These are phyloP conservation scores for Myrmecophaga tridactyla DNA, from an alignment of 2,113 vertebrate genomes.

Conservation along the genomic window DNA sequence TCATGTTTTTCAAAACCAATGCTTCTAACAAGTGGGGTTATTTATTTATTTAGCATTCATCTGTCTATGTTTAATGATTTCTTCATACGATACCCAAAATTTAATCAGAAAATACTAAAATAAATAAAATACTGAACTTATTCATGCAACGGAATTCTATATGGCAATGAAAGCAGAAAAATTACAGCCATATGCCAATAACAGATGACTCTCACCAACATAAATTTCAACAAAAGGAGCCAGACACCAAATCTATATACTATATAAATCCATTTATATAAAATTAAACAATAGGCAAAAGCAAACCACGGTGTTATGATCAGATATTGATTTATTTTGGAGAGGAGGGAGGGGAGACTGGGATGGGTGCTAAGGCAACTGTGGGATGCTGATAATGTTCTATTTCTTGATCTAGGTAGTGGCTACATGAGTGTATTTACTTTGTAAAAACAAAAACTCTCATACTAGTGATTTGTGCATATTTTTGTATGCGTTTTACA, in stretches of 20 bases:
- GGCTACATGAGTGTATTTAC: not conserved
- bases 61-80: not conserved
- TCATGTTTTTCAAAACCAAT: not conserved
- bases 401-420: too few relatives aligned
- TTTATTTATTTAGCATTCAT: not conserved
- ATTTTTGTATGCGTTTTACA: not conserved
- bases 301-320: not conserved
- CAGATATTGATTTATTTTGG: not conserved
- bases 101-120: constrained; percentile 21
- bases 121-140: not conserved
- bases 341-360: not conserved
- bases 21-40: not conserved
- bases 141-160: not conserved
- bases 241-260: not conserved
- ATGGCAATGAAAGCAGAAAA: not conserved
- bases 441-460: constrained; percentile 4
- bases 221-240: not conserved
- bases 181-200: not conserved
- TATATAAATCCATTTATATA: not conserved
- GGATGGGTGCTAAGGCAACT: not conserved
- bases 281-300: not conserved
- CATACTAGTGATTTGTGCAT: not conserved
- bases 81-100: not conserved
- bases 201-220: not conserved
- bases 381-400: not conserved